Evolutionary conservation across 2,888 invertebrate species (phyloP), one percentile per base, ranked within the genome.

Genomic region (Orthonevra nobilis): DNA sequence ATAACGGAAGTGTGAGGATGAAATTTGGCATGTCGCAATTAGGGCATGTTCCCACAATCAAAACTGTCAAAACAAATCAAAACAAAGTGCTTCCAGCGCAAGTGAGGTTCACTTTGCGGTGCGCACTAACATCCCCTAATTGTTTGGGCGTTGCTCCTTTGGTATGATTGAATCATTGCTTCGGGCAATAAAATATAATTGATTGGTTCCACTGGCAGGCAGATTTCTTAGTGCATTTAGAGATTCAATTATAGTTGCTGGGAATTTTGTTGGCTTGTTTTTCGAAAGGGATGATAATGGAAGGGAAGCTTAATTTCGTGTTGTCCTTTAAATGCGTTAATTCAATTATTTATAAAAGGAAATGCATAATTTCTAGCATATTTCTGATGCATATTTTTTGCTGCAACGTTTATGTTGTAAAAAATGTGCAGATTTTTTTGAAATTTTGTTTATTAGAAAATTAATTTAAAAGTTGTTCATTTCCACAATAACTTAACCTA

Each of bases 61-160:
- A 81, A 85, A 82, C 83, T 88, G 88, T 88, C 88, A 88, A 86
- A 88, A 88, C 88, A 88, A 88, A 86, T 87, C 87, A 88, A 84
- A 87, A 87, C 84, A 87, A 72, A 72, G 77, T 72, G 40, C 38
- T 20, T 15, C 23, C 14, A 26, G 28, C 38, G 48, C 10, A 12
- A 28, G 63, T 42, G 17, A 17, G 19, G 54, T 23, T 36, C 4
- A 30, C 2, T 19, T 15, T 60, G 66, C 17, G 56, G 42, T 23
- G 28, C 7, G 7, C 4, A 14, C 28, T 14, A 64, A 32, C 77
- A 77, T 64, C 77, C 77, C 77, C 60, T 77, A 64, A 77, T 52
- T 60, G 52, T 19, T 52, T 60, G 72, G 77, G 77, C 58, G 72
- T 40, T 34, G 52, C n/a, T 46, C 19, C 14, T 17, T 14, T 7